Base-by-base conservation (phyloP, 2,113 vertebrate species). In the Pipa parva region DNA sequence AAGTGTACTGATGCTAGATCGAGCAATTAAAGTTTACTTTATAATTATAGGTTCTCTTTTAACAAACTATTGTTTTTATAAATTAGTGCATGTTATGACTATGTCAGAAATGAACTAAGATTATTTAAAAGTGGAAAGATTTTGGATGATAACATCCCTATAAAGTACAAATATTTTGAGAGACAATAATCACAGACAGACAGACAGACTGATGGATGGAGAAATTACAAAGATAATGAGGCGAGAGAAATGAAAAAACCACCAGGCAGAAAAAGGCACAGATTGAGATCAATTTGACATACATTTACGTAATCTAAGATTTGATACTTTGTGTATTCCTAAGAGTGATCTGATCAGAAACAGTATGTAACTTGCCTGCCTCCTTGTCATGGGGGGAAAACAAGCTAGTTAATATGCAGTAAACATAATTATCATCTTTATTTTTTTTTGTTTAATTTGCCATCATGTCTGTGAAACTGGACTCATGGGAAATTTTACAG, bases 401-500 rank as follows among this genome's bases (percentile, higher is more conserved):
- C 79, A 85, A 80, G 76, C 70, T 78, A 78, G 77, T 85, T 85
- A 85, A 80, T 83, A 85, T 83, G 81, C 83, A 83, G 72, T 71
- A 74, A 75, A 69, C 29, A 82, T 85, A 82, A 85, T 85, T 85
- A 85, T 74, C 81, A 77, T 82, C 80, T 82, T 75, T 64, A 74
- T 79, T 71, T 76, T 77, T 58, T 70, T 61, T 71, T 76, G 76
- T 58, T 70, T 61, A 25, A 24, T 36, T 61, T 29, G 58, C 72
- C 74, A 49, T 73, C 0, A 71, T 0, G 74, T 75, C 77, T 67
- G 74, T 83, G 78, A 76, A 78, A 73, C 79, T 79, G 79, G 80
- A 78, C 83, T 82, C 83, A 1, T 7, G 81, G 83, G 83, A 85
- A 74, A 1, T 82, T 80, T 83, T 79, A 68, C 77, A 79, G 80